Evolutionary conservation across 1,140 invertebrate species (phyloP), one percentile per base, ranked within the genome.

Genomic region (Venturia canescens): DNA sequence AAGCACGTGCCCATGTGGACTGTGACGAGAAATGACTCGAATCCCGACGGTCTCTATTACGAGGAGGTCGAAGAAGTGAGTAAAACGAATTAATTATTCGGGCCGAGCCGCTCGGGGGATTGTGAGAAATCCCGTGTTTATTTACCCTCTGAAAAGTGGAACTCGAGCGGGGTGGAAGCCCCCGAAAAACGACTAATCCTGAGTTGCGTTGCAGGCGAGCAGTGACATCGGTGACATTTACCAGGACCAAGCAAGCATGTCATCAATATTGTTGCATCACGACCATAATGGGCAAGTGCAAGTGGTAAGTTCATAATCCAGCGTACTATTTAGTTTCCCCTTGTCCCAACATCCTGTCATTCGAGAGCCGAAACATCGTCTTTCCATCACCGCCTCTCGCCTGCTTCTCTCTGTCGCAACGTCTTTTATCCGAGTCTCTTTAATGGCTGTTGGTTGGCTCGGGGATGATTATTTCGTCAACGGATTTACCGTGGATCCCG

Each of bases 161-260:
- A n/a, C n/a, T n/a, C n/a, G n/a, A n/a, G n/a, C n/a, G n/a, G n/a
- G n/a, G n/a, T n/a, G 3, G 11, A 44, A 44, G 13, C 7, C 38
- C 38, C 11, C 38, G 7, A 11, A 53, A 53, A 53, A 53, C 18
- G 50, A 18, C 50, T 44, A 44, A 44, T 44, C 38, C 5, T 9
- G 13, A 44, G 38, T 44, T 44, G 38, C 38, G 48, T 92, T 92
- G 15, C 90, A 95, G 94, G 90, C 91, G 85, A 93, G 91, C 79
- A 91, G 94, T 79, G 94, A 97, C 81, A 93, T 97, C 78, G 97
- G 97, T 31, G 95, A 97, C 78, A 93, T 96, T 23, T 98, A 97
- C 91, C 97, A 98, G 88, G 97, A 98, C 90, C 94, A 95, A 82
- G 91, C 93, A 26, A 97, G 96, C 86, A 95, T 96, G 92, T 97